phyloP scores from a whole-genome alignment of 2,113 vertebrate species.

The Psilopsiagon aymara region DNA sequence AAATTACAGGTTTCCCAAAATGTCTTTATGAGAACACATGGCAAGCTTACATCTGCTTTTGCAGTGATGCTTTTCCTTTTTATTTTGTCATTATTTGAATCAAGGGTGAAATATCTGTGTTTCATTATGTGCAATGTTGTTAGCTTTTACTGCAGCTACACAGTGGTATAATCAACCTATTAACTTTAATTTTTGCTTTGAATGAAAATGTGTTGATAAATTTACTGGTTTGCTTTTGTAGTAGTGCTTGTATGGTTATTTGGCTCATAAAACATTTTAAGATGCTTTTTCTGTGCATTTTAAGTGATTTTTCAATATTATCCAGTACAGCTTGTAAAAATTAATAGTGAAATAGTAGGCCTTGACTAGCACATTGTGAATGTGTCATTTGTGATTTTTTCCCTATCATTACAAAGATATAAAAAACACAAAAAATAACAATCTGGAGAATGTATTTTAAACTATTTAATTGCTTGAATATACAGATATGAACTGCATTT shows the following conservation, averaged over 20 bases:
- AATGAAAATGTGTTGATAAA: neutral
- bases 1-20: neutral
- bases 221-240: constrained; percentile 8
- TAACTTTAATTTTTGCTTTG: neutral
- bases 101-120: neutral
- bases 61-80: neutral
- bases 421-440: neutral
- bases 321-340: neutral
- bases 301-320: neutral
- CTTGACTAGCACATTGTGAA: neutral
- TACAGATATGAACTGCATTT: neutral
- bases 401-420: neutral
- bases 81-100: neutral
- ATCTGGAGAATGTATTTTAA: constrained; percentile 6
- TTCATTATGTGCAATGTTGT: neutral
- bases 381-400: neutral
- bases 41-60: neutral
- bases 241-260: neutral
- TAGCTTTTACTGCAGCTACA: constrained; percentile 1
- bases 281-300: neutral
- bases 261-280: neutral
- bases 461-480: neutral
- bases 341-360: neutral
- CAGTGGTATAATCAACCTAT: neutral
- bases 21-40: neutral